Evolutionary conservation across 2,113 vertebrate genomes (phyloP).

Genomic region (Istiophorus platypterus): DNA sequence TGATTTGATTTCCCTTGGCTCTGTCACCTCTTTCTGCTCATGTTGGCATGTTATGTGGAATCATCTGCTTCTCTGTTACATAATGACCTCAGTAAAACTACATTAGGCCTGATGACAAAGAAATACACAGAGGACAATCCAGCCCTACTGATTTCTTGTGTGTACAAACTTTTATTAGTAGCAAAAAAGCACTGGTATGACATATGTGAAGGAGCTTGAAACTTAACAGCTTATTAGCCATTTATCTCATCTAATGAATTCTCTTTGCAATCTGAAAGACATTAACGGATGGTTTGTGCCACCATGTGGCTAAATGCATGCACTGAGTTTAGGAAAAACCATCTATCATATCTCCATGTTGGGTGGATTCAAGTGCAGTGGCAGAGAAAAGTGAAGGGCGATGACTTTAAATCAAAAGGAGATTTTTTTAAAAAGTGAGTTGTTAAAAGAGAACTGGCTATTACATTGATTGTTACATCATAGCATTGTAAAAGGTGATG

Average conservation of each 20-base stretch:
- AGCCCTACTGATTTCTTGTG: neutral
- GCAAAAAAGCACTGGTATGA: neutral
- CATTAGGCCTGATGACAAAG: neutral
- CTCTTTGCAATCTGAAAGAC: neutral
- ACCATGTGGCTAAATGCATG: constrained; percentile 46
- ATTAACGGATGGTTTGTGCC: constrained; percentile 39
- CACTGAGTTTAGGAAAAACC: neutral
- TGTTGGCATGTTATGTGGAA: neutral
- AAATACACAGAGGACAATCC: neutral
- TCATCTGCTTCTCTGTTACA: neutral
- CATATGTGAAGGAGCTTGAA: neutral
- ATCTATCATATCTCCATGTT: neutral
- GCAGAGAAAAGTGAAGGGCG: neutral
- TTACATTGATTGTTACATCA: neutral
- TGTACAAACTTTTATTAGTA: neutral
- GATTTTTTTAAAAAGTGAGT: neutral
- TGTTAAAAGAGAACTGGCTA: neutral
- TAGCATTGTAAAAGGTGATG: neutral
- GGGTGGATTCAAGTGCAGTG: neutral
- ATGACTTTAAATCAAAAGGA: neutral
- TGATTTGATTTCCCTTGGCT: no score
- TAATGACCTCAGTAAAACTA: neutral
- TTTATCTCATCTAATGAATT: neutral
- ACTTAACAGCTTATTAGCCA: neutral
- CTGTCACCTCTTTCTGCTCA: neutral